A percentile compares a stretch with the other conserved stretches of the same genome.
phyloP scores from a whole-genome alignment of 2,113 vertebrate genomes.

The Paramisgurnus dabryanus region DNA sequence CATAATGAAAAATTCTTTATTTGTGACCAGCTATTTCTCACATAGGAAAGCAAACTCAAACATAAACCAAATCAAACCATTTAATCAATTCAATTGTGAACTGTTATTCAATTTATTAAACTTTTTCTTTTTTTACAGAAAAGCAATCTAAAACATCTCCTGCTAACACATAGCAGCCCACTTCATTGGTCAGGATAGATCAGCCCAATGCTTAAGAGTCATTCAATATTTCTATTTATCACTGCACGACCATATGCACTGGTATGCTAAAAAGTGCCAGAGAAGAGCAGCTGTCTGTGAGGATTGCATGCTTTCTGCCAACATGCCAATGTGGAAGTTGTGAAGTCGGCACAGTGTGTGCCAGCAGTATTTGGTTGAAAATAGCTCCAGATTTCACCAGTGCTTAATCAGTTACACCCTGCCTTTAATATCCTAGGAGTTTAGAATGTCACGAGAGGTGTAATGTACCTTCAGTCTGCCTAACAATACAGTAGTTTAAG shows the following conservation, averaged over 20 bases:
- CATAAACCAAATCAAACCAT: background rate
- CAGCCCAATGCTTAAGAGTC: constrained; percentile 57
- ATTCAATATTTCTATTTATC: constrained; percentile 88
- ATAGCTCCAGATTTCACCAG: constrained; percentile 72
- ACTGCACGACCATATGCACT: constrained; percentile 82
- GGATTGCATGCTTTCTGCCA: constrained; percentile 81
- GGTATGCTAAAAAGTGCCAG: constrained; percentile 86
- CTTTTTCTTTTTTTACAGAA: background rate
- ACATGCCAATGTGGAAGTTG: constrained; percentile 80
- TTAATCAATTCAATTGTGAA: background rate
- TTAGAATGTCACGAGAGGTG: background rate
- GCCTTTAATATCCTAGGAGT: constrained; percentile 5
- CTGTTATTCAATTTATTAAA: background rate
- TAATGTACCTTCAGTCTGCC: background rate
- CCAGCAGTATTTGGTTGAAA: constrained; percentile 85
- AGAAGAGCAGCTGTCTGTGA: constrained; percentile 88
- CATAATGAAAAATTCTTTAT: background rate
- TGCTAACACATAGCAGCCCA: constrained; percentile 19
- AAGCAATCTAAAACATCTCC: background rate
- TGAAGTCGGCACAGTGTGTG: constrained; percentile 84
- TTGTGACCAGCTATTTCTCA: background rate
- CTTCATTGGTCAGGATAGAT: constrained; percentile 43
- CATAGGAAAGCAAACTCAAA: background rate
- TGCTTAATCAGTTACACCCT: constrained; percentile 32
- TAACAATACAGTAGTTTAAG: background rate